These are phyloP conservation scores for Odontomachus brunneus DNA, from an alignment of 1,140 invertebrate species.

Conservation along the genomic window DNA sequence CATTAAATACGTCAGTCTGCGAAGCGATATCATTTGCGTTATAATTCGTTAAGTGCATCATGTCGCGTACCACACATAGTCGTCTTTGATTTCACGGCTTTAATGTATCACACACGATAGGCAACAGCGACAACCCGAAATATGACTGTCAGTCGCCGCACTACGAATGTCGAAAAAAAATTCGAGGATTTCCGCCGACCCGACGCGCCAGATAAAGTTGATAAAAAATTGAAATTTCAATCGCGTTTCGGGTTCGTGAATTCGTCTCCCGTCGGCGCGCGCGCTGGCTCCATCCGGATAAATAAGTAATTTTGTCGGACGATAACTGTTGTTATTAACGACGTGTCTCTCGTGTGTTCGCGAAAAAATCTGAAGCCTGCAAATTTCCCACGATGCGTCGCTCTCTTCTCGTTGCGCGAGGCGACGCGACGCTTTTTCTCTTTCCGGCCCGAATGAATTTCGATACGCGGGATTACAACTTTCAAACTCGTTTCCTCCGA, in stretches of 20 bases:
- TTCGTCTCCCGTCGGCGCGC: not conserved
- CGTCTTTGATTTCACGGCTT: not conserved
- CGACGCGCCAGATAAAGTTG: not conserved
- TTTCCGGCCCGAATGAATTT: slow-evolving; percentile 47
- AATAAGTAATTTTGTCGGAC: slow-evolving; percentile 26
- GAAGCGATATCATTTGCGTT: not conserved
- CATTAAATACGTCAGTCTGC: not conserved
- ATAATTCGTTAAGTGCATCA: not conserved
- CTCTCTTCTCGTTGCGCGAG: not conserved
- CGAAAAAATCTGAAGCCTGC: not conserved
- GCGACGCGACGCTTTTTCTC: slow-evolving; percentile 15
- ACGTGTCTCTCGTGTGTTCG: not conserved
- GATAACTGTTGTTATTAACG: slow-evolving; percentile 61
- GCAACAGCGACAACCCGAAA: not conserved
- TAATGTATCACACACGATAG: not conserved
- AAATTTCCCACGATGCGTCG: slow-evolving; percentile 22
- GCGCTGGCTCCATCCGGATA: not conserved
- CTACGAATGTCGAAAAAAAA: not conserved
- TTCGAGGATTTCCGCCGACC: not conserved
- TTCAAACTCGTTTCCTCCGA: slow-evolving; percentile 53
- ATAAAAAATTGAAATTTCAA: slow-evolving; percentile 66
- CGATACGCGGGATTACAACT: slow-evolving; percentile 46
- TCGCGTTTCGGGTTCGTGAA: slow-evolving; percentile 25
- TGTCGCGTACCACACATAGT: not conserved
- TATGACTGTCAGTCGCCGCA: not conserved